Evolutionary conservation across 2,113 vertebrate genomes (phyloP).

Genomic region (Pseudorasbora parva): DNA sequence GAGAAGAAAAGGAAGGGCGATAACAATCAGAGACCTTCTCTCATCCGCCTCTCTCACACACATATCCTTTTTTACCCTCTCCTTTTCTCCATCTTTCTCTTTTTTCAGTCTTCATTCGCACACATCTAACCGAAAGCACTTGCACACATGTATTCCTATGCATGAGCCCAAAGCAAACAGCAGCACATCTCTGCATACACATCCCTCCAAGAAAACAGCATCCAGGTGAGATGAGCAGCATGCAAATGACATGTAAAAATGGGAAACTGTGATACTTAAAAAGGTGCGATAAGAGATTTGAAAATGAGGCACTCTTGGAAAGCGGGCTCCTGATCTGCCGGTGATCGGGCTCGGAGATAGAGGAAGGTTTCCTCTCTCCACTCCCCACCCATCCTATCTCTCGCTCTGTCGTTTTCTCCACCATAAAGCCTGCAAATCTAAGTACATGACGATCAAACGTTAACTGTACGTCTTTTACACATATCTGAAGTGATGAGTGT

Average conservation of each 20-base stretch:
- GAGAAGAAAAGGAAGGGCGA: slow-evolving; percentile 79
- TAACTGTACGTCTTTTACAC: not conserved
- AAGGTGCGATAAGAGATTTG: slow-evolving; percentile 75
- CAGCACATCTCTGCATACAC: slow-evolving; percentile 5
- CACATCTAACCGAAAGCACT: slow-evolving; percentile 14
- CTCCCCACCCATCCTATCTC: slow-evolving; percentile 42
- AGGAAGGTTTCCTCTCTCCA: slow-evolving; percentile 62
- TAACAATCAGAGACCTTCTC: slow-evolving; percentile 77
- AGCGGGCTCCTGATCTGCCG: slow-evolving; percentile 72
- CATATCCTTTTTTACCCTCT: slow-evolving; percentile 30
- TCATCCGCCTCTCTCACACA: slow-evolving; percentile 68
- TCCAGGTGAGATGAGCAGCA: slow-evolving; percentile 72
- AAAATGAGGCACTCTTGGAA: slow-evolving; percentile 80
- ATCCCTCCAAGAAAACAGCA: slow-evolving; percentile 55
- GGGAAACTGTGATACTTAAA: slow-evolving; percentile 76
- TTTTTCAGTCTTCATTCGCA: slow-evolving; percentile 30
- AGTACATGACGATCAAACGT: not conserved
- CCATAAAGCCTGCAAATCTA: slow-evolving; percentile 11
- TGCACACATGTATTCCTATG: slow-evolving; percentile 4
- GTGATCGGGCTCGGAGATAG: slow-evolving; percentile 74
- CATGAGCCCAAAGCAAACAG: not conserved
- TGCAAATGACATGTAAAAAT: slow-evolving; percentile 80
- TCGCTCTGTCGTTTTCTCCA: slow-evolving; percentile 50
- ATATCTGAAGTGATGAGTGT: not conserved
- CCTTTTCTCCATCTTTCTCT: slow-evolving; percentile 41